Evolutionary conservation across 2,888 invertebrate species (phyloP).

Genomic region (Chironomus tentans): DNA sequence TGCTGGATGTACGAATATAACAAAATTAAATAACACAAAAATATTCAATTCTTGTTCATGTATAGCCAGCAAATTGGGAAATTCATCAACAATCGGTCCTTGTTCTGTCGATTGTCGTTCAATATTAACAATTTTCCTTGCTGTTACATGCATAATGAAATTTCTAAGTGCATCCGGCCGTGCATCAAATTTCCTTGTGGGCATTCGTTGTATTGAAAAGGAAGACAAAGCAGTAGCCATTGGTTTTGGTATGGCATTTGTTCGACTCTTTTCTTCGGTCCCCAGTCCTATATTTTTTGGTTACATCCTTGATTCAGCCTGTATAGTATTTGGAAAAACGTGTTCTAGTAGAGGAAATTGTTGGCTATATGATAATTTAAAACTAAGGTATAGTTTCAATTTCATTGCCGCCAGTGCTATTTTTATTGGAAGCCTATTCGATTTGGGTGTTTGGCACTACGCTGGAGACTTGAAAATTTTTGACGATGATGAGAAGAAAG

Average conservation of each 20-base stretch:
- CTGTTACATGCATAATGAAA: constrained; percentile 49
- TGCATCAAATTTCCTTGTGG: constrained; percentile 53
- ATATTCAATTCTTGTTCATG: constrained; percentile 46
- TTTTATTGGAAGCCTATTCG: constrained; percentile 48
- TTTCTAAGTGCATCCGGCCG: constrained; percentile 53
- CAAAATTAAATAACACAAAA: constrained; percentile 34
- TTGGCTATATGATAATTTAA: constrained; percentile 54
- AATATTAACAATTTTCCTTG: constrained; percentile 47
- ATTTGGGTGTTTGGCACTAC: constrained; percentile 50
- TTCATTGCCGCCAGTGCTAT: constrained; percentile 46
- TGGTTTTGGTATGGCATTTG: constrained; percentile 51
- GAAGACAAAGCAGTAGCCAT: constrained; percentile 55
- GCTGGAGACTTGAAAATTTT: constrained; percentile 51
- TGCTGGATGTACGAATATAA: constrained; percentile 50
- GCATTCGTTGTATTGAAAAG: constrained; percentile 54
- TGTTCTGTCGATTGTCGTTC: constrained; percentile 50
- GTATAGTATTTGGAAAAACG: constrained; percentile 25
- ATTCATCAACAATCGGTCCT: constrained; percentile 43
- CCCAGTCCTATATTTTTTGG: constrained; percentile 63
- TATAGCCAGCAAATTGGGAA: constrained; percentile 31
- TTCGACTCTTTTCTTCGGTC: constrained; percentile 54
- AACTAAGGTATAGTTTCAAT: constrained; percentile 42
- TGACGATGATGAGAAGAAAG: constrained; percentile 39
- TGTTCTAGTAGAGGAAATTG: constrained; percentile 45
- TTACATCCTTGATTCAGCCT: constrained; percentile 47